Evolutionary conservation across 35 echinoderm and acorn worm species (phyloP).

Genomic region (Apostichopus japonicus): DNA sequence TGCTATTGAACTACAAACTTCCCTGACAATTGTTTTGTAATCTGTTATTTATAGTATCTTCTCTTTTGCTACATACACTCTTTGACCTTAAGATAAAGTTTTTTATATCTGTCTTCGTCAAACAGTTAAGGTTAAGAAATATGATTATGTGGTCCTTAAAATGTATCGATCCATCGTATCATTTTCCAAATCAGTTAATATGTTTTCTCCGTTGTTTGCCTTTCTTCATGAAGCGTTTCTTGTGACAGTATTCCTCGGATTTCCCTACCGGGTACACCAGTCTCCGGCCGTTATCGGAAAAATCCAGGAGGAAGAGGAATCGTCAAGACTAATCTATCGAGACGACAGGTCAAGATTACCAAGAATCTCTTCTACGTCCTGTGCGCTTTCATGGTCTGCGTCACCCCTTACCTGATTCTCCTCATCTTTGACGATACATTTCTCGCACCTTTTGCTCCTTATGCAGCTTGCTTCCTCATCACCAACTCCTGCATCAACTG

Average conservation of each 20-base stretch:
- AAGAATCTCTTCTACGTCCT: constrained; percentile 68
- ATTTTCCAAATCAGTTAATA: no score
- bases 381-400: constrained; percentile 59
- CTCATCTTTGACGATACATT: constrained; percentile 56
- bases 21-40: no score
- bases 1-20: no score
- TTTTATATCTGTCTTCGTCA: no score
- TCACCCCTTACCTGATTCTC: constrained; percentile 64
- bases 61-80: no score
- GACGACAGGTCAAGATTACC: constrained; percentile 59
- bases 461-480: constrained; percentile 62
- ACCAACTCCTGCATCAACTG: constrained; percentile 71
- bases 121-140: no score
- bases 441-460: constrained; percentile 50
- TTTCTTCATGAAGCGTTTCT: not conserved
- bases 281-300: constrained; percentile 28
- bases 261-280: constrained; percentile 21
- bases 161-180: no score
- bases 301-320: not conserved
- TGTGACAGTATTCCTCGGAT: constrained; percentile 13
- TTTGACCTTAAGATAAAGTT: no score
- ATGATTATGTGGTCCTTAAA: no score
- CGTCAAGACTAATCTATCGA: constrained; percentile 22
- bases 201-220: no score
- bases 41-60: no score